Evolutionary conservation across 1,140 invertebrate species (phyloP), one percentile per base, ranked within the genome.

Genomic region (Cydia amplana): DNA sequence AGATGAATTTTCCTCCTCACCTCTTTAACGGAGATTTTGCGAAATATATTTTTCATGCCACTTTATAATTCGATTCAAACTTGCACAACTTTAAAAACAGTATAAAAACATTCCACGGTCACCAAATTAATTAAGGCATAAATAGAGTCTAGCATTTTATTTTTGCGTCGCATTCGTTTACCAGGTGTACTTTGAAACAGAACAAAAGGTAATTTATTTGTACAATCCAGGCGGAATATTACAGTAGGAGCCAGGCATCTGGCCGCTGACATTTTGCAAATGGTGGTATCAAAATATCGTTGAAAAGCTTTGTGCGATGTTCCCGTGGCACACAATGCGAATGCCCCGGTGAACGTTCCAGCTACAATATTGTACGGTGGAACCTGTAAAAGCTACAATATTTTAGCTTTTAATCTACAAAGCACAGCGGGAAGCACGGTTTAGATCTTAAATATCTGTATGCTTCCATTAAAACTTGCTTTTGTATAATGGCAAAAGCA

Each of bases 1-100:
- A 81, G 81, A 86, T 85, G 81, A 81, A 87, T 81, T 86, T 78
- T 85, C 80, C 74, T 79, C 82, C 73, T 73, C 75, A 76, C 74
- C 75, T 81, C 46, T 74, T 60, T 70, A 40, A 70, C 74, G 67
- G 74, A 67, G 65, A 70, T 74, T 64, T 78, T 77, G 76, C 65
- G 51, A 77, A 78, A 79, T 78, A 80, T 14, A 76, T 77, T 78
- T 80, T 77, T 70, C 65, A 70, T 70, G 65, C 6, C 16, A 70
- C 64, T 60, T 60, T 23, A 60, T 60, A 23, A 23, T 60, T 23
- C 55, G 18, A 60, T 60, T 60, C 20, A 60, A 23, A 12, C 20
- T 10, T 23, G 55, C 55, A 60, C 7, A 23, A 60, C 7, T 60
- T 10, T 6, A 60, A 55, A 55, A 55, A 18, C 18, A 7, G 3